Evolutionary conservation across 2,888 invertebrate genomes (phyloP).

Genomic region (Frankliniella fusca): DNA sequence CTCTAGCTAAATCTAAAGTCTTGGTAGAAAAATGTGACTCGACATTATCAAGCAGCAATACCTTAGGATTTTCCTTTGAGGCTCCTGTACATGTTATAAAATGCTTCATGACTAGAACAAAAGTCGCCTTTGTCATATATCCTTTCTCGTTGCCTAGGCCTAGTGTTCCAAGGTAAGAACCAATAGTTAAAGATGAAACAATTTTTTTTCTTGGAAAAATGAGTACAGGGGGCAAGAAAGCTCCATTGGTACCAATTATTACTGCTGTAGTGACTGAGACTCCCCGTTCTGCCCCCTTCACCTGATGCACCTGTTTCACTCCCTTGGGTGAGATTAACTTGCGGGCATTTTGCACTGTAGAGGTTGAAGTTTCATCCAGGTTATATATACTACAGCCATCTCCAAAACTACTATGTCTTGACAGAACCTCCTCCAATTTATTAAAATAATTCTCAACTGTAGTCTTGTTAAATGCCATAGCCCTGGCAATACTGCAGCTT

Average conservation of each 20-base stretch:
- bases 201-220: slow-evolving; percentile 44
- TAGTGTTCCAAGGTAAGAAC: slow-evolving; percentile 44
- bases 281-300: slow-evolving; percentile 32
- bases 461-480: background rate
- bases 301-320: background rate
- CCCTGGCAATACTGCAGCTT: background rate
- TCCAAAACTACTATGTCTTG: background rate
- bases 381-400: background rate
- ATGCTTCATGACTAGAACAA: slow-evolving; percentile 44
- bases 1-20: background rate
- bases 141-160: slow-evolving; percentile 44
- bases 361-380: background rate
- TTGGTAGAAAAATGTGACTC: background rate
- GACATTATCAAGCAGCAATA: too few relatives aligned
- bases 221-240: slow-evolving; percentile 43
- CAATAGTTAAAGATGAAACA: slow-evolving; percentile 42
- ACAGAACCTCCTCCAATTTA: background rate
- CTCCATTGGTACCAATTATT: slow-evolving; percentile 42
- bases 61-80: background rate
- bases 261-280: slow-evolving; percentile 43
- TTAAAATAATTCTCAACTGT: background rate
- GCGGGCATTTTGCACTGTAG: background rate
- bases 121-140: slow-evolving; percentile 45
- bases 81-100: slow-evolving; percentile 39
- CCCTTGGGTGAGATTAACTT: background rate